Evolutionary conservation across 2,113 vertebrate genomes (phyloP).

Genomic region (Nesospiza acunhae): DNA sequence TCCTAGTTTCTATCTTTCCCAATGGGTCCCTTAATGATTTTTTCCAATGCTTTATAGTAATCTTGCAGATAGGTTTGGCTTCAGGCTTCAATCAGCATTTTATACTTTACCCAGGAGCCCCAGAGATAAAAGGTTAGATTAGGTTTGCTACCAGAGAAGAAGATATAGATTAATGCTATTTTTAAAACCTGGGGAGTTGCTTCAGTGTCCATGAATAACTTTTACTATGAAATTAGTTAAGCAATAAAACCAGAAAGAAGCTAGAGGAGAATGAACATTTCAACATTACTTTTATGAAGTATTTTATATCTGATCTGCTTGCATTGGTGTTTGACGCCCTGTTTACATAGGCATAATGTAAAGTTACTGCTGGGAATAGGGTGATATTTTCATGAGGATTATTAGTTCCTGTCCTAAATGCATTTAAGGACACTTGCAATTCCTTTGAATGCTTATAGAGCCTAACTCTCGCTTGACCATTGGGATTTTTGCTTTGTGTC

Average conservation of each 20-base stretch:
- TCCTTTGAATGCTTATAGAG: background rate
- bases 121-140: background rate
- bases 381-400: background rate
- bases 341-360: background rate
- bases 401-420: background rate
- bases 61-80: background rate
- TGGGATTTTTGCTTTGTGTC: background rate
- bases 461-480: background rate
- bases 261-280: background rate
- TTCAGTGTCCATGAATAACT: background rate
- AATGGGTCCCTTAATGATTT: background rate
- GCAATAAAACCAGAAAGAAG: background rate
- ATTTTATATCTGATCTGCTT: background rate
- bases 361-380: background rate
- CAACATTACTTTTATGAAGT: background rate
- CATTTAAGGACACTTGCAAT: background rate
- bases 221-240: background rate
- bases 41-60: slow-evolving; percentile 1
- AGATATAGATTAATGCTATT: background rate
- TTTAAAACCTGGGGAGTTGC: background rate
- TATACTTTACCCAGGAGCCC: background rate
- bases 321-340: background rate
- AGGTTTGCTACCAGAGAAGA: background rate
- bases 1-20: slow-evolving; percentile 15
- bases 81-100: background rate